Evolutionary conservation across 1,140 invertebrate species (phyloP), one percentile per base, ranked within the genome.

Genomic region (Euwallacea fornicatus): DNA sequence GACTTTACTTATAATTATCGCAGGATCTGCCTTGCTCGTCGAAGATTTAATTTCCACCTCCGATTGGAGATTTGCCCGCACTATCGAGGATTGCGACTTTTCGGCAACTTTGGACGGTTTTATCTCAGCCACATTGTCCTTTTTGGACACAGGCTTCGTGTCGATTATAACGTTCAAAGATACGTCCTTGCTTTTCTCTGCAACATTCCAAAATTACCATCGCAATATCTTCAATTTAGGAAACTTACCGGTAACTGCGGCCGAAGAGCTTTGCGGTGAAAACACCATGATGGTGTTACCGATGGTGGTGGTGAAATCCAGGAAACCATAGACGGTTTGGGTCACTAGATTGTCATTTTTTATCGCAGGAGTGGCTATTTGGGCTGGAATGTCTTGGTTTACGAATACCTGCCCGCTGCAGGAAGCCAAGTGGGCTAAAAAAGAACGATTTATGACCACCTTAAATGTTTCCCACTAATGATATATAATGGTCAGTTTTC

Each of bases 271-370:
- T 76, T 93, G 87, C 0, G 93, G 93, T 2, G 92, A 94, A 81
- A 95, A 95, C 7, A 95, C 88, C 91, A 95, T 94, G 15, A 95
- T 90, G 7, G 93, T 95, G 76, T 94, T 93, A 47, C 91, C 93
- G 75, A 95, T 93, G 0, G 92, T 94, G 0, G 93, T 95, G 4
- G 91, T 93, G 78, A 95, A 95, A 81, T 95, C 93, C 42, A 94
- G 82, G 81, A 95, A 95, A 10, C 93, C 93, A 76, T 94, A 93
- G n/a, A 95, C 93, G 0, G 93, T 95, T 81, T 94, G 92, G 15
- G 90, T 89, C 50, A 88, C 83, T 70, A 74, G 73, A 61, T 76
- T 77, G 53, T 72, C 74, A 50, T 74, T 69, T 50, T 74, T 73
- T 11, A 71, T 60, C 59, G 69, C 41, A 15, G 74, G 46, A 7